Conservation (phyloP, 2,113 vertebrate species). For the Atlantisia rogersi region DNA sequence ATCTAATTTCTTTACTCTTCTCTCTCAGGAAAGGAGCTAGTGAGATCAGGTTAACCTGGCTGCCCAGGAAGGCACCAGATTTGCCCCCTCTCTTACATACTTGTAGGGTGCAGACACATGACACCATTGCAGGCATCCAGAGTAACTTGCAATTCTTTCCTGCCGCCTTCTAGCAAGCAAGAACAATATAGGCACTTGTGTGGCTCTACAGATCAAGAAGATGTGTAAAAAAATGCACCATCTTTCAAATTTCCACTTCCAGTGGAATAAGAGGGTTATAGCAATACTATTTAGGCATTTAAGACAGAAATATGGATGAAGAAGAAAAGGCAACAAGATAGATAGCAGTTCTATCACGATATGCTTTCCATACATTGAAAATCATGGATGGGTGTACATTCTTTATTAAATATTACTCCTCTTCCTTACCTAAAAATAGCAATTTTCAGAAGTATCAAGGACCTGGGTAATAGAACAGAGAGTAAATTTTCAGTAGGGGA, state of each 20-base stretch:
- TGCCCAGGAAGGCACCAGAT: background rate
- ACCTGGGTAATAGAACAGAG: background rate
- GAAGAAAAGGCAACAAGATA: background rate
- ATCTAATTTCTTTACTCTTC: background rate
- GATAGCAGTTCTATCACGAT: background rate
- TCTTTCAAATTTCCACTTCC: background rate
- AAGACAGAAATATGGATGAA: background rate
- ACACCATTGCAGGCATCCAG: background rate
- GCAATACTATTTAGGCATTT: background rate
- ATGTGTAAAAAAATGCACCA: background rate
- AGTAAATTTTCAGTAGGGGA: background rate
- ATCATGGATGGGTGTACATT: background rate
- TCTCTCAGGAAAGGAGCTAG: background rate
- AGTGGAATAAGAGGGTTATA: background rate
- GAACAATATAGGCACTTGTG: background rate
- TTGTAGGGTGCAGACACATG: background rate
- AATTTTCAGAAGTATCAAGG: background rate
- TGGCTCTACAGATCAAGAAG: background rate
- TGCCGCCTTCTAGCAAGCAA: background rate
- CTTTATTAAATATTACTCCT: background rate
- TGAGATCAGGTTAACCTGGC: background rate
- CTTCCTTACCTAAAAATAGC: background rate
- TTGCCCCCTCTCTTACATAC: background rate
- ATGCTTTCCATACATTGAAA: background rate
- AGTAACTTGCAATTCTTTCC: background rate